A percentile compares a stretch with the other conserved stretches of the same genome.
Evolutionary conservation across 2,113 vertebrate genomes (phyloP).

Genomic region (Carassius gibelio): DNA sequence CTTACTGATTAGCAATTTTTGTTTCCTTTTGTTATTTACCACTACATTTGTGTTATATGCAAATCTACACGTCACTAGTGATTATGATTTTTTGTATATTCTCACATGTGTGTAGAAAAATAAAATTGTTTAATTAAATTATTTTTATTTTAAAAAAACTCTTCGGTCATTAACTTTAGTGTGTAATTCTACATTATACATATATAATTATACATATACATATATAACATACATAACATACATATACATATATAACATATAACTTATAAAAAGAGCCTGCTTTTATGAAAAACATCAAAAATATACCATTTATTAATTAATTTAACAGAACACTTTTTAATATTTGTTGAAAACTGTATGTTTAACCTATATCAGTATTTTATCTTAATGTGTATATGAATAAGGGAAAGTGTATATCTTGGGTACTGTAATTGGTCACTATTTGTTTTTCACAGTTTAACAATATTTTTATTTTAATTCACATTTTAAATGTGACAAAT

Average conservation of each 20-base stretch:
- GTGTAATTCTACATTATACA: background rate
- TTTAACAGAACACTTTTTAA: background rate
- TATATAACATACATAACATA: too few species aligned
- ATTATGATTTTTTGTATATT: background rate
- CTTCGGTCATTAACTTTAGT: background rate
- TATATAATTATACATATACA: too few species aligned
- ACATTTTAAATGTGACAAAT: background rate
- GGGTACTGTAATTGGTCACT: too few species aligned
- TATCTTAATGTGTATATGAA: too few species aligned
- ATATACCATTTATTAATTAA: background rate
- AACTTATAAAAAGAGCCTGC: too few species aligned
- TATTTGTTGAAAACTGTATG: background rate
- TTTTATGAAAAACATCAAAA: background rate
- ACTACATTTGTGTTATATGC: background rate
- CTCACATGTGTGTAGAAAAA: too few species aligned
- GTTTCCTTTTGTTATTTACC: background rate
- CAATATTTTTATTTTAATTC: too few species aligned
- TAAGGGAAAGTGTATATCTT: too few species aligned
- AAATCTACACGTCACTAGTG: background rate
- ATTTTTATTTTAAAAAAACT: too few species aligned
- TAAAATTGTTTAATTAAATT: too few species aligned
- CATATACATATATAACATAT: too few species aligned
- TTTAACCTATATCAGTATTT: background rate
- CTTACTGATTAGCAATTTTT: background rate
- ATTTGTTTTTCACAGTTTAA: too few species aligned